These are phyloP conservation scores for Paradoxurus hermaphroditus DNA, from an alignment of 2,113 vertebrate species.

Conservation along the genomic window DNA sequence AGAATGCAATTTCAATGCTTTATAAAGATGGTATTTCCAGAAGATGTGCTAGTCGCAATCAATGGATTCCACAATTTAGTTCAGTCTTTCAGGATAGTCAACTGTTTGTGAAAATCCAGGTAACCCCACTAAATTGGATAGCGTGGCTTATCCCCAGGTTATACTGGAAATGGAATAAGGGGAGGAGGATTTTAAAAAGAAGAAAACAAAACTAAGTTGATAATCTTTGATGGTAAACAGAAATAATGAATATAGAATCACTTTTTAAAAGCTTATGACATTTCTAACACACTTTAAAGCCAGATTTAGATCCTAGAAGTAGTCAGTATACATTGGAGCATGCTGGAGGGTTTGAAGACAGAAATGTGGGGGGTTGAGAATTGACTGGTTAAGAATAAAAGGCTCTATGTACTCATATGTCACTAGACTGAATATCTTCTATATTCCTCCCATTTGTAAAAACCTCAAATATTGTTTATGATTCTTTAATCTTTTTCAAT, in stretches of 20 bases:
- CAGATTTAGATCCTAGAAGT: not conserved
- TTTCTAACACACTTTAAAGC: not conserved
- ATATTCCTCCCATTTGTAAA: not conserved
- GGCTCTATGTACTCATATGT: not conserved
- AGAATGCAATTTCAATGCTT: not conserved
- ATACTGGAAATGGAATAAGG: not conserved
- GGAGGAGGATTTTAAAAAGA: not conserved
- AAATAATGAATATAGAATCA: not conserved
- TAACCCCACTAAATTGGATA: constrained; percentile 34
- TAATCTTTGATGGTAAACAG: not conserved
- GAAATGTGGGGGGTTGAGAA: not conserved
- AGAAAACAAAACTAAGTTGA: constrained; percentile 1
- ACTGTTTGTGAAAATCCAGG: constrained; percentile 61
- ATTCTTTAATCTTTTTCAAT: not conserved
- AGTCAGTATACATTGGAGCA: not conserved
- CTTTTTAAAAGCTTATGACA: not conserved
- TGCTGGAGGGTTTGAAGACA: not conserved
- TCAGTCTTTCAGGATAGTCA: constrained; percentile 31
- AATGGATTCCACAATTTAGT: constrained; percentile 44
- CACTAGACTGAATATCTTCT: not conserved
- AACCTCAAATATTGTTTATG: not conserved
- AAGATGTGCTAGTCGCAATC: constrained; percentile 39
- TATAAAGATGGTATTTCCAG: not conserved
- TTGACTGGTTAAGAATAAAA: not conserved
- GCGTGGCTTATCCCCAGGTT: constrained; percentile 13